Evolutionary conservation across 2,113 vertebrate genomes (phyloP).

Genomic region (Cariama cristata): DNA sequence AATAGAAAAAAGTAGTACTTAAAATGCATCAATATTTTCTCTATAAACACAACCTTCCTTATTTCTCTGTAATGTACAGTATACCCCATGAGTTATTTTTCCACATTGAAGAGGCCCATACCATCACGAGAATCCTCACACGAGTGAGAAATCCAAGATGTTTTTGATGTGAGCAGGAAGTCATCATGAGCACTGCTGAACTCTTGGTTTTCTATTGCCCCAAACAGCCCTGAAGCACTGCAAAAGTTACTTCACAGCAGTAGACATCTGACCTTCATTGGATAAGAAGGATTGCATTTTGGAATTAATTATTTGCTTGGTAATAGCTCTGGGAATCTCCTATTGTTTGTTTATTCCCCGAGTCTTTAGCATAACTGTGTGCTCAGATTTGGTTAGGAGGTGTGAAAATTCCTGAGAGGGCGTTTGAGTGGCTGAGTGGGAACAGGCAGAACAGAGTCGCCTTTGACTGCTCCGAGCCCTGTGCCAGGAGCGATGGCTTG

Average conservation of each 20-base stretch:
- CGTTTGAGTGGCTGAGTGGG: background rate
- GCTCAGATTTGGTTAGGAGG: constrained; percentile 13
- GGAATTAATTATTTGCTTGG: constrained; percentile 27
- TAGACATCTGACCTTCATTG: background rate
- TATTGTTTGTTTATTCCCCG: constrained; percentile 23
- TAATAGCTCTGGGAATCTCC: constrained; percentile 41
- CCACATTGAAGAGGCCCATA: background rate
- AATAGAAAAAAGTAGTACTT: background rate
- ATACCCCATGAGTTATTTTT: background rate
- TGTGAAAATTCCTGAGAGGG: constrained; percentile 54
- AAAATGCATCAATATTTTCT: background rate
- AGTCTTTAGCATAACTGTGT: background rate
- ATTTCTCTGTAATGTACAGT: background rate
- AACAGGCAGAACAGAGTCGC: background rate
- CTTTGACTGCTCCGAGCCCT: background rate
- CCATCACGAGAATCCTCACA: background rate
- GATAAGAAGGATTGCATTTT: background rate
- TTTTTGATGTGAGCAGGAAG: background rate
- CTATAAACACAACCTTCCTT: background rate
- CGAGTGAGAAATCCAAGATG: background rate
- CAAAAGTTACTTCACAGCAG: background rate
- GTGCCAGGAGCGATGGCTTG: background rate
- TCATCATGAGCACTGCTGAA: background rate
- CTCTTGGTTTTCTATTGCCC: background rate
- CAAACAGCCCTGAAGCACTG: background rate